These are phyloP conservation scores for Altica lythri DNA, from an alignment of 2,888 invertebrate genomes.

Conservation along the genomic window DNA sequence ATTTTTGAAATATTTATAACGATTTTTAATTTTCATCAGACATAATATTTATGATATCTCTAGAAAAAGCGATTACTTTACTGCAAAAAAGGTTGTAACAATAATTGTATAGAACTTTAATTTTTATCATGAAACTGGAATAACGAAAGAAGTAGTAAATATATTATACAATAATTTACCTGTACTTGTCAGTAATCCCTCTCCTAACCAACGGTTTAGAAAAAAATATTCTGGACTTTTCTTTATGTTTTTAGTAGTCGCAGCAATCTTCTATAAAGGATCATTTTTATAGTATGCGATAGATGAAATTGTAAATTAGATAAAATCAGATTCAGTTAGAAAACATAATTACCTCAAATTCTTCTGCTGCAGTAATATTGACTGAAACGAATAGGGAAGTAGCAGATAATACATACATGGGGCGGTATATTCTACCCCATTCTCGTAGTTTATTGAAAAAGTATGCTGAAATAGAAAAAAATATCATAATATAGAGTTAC, in stretches of 20 bases:
- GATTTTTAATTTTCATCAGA: too few species aligned
- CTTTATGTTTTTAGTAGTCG: conserved; percentile 26
- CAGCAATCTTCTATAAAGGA: conserved; percentile 25
- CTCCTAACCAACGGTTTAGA: conserved; percentile 30
- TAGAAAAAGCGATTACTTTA: too few species aligned
- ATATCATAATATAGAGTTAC: too few species aligned
- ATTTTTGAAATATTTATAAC: too few species aligned
- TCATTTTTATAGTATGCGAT: too few species aligned
- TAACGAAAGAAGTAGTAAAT: too few species aligned
- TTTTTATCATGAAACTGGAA: too few species aligned
- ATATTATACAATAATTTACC: too few species aligned
- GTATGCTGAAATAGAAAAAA: conserved; percentile 24
- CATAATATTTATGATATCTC: too few species aligned
- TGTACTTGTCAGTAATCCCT: conserved; percentile 31
- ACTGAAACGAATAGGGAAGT: not conserved
- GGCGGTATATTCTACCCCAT: conserved; percentile 24
- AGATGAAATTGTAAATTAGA: not conserved
- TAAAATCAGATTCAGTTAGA: too few species aligned
- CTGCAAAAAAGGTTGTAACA: too few species aligned
- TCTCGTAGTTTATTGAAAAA: conserved; percentile 18
- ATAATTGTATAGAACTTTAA: too few species aligned
- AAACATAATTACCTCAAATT: conserved; percentile 31
- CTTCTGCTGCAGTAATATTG: conserved; percentile 29
- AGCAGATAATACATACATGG: conserved; percentile 17
- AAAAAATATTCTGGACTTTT: conserved; percentile 26